These are phyloP conservation scores for Nerophis lumbriciformis DNA, from an alignment of 2,113 vertebrate species.

Conservation along the genomic window DNA sequence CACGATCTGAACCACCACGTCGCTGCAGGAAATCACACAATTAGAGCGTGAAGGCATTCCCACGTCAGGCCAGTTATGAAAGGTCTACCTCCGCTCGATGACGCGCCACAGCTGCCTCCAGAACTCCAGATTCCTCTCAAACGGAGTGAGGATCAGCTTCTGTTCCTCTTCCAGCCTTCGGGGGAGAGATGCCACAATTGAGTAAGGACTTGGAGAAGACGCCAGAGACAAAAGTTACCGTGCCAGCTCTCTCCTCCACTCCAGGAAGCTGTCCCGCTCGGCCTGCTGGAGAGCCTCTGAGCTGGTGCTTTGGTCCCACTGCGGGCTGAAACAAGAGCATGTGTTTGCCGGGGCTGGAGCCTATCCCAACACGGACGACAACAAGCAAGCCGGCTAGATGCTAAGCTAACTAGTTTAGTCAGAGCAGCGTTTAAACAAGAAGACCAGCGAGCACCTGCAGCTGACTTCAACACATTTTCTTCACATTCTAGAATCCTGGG, in stretches of 20 bases:
- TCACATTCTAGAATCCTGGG: too few species aligned
- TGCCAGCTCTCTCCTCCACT: slow-evolving; percentile 88
- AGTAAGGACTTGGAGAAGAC: slow-evolving; percentile 1
- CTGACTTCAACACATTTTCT: too few species aligned
- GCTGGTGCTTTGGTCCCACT: slow-evolving; percentile 85
- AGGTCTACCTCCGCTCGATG: slow-evolving; percentile 87
- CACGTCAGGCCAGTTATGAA: neutral
- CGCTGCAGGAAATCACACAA: slow-evolving; percentile 69
- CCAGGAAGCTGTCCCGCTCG: slow-evolving; percentile 87
- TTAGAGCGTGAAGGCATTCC: neutral
- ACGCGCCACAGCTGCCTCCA: slow-evolving; percentile 99
- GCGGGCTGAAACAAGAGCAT: slow-evolving; percentile 69
- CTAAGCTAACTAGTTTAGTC: too few species aligned
- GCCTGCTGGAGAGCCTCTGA: slow-evolving; percentile 80
- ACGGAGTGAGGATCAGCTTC: slow-evolving; percentile 90
- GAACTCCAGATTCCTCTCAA: slow-evolving; percentile 95
- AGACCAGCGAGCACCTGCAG: too few species aligned
- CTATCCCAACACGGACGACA: too few species aligned
- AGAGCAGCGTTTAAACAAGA: too few species aligned
- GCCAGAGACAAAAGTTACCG: slow-evolving; percentile 56
- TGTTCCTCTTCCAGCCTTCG: slow-evolving; percentile 90
- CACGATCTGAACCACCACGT: slow-evolving; percentile 92
- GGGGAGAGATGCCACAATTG: neutral
- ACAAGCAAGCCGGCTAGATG: too few species aligned
- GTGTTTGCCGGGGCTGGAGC: too few species aligned